A percentile compares a stretch with the other conserved stretches of the same genome.
Conservation (phyloP, 2,113 vertebrate genomes). For the Terrapene triunguis region DNA sequence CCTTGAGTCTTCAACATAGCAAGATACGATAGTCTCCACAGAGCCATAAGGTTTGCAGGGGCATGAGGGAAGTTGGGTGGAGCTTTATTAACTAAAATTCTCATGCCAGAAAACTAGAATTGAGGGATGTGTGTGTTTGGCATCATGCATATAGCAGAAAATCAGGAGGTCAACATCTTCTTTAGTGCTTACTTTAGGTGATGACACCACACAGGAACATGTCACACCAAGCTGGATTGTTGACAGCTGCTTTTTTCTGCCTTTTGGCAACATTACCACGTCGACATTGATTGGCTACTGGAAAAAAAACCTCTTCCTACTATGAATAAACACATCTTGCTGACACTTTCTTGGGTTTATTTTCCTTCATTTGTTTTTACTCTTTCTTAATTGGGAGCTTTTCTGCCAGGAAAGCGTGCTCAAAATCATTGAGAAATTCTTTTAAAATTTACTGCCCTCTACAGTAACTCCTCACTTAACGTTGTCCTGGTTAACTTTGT, state of each 20-base stretch:
- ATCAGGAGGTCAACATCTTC: rapidly evolving
- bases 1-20: background rate
- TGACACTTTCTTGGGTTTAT: background rate
- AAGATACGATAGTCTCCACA: background rate
- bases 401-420: background rate
- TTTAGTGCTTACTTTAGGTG: background rate
- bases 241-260: background rate
- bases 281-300: background rate
- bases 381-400: background rate
- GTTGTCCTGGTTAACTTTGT: no score
- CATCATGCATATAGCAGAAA: background rate
- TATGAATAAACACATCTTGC: background rate
- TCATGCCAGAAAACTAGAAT: background rate
- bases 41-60: background rate
- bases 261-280: background rate
- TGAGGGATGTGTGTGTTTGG: background rate
- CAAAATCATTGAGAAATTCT: background rate
- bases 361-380: background rate
- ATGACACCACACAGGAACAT: background rate
- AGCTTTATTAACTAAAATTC: background rate
- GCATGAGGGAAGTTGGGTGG: no score
- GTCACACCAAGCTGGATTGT: rapidly evolving
- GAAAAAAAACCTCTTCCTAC: background rate
- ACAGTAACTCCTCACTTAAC: background rate
- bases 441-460: background rate